These are phyloP conservation scores for Ladona fulva DNA, from an alignment of 1,140 invertebrate species.

Conservation along the genomic window DNA sequence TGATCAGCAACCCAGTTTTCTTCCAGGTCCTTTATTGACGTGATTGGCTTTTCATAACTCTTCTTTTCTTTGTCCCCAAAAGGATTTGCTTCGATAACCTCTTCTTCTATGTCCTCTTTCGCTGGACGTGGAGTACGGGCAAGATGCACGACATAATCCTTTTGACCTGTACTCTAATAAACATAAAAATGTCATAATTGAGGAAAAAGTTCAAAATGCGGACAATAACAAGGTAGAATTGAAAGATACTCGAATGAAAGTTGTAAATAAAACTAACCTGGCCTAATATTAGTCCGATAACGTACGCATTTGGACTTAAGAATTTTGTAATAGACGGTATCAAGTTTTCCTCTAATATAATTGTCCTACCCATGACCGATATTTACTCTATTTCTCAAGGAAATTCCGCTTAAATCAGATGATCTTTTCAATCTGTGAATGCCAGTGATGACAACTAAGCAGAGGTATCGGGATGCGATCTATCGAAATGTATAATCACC, in stretches of 20 bases:
- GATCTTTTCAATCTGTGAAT: too few species aligned
- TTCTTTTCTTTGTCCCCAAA: constrained; percentile 30
- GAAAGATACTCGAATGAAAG: too few species aligned
- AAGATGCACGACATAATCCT: constrained; percentile 62
- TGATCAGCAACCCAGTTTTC: constrained; percentile 57
- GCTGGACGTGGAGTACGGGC: constrained; percentile 56
- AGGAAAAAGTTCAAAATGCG: constrained; percentile 19
- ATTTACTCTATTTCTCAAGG: too few species aligned
- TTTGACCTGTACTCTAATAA: constrained; percentile 45
- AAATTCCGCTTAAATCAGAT: too few species aligned
- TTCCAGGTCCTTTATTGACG: constrained; percentile 38
- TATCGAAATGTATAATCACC: too few species aligned
- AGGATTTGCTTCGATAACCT: constrained; percentile 27
- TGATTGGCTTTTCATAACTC: constrained; percentile 27
- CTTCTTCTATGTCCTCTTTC: constrained; percentile 31
- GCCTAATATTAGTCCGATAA: constrained; percentile 55
- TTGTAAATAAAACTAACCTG: constrained; percentile 38
- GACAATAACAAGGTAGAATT: constrained; percentile 20
- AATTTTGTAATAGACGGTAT: constrained; percentile 38
- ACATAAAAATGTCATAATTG: constrained; percentile 21
- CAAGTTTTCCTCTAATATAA: constrained; percentile 38
- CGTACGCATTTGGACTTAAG: constrained; percentile 40
- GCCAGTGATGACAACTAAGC: too few species aligned
- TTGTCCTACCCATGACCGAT: constrained; percentile 38
- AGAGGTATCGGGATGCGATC: too few species aligned